A percentile compares a stretch with the other conserved stretches of the same genome.
phyloP scores from a whole-genome alignment of 2,888 invertebrate genomes.

The Argyresthia goedartella region DNA sequence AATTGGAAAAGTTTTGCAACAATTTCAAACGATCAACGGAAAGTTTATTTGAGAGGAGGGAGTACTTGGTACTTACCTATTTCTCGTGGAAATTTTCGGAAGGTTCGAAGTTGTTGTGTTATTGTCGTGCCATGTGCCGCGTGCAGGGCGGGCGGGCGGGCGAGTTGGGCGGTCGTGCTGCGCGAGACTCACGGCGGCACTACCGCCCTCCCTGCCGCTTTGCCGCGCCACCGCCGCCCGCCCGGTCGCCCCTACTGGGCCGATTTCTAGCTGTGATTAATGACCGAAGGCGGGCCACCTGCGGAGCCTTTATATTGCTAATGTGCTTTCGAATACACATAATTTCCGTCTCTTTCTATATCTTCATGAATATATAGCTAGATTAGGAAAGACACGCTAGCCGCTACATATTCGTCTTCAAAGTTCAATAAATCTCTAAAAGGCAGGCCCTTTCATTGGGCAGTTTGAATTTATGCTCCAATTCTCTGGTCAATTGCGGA shows the following conservation, averaged over 20 bases:
- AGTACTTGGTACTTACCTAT: no score
- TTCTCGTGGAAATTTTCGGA: no score
- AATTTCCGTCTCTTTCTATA: slow-evolving; percentile 18
- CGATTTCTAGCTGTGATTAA: slow-evolving; percentile 59
- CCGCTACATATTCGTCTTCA: no score
- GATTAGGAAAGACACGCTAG: no score
- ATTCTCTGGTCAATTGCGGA: background rate
- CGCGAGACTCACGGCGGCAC: slow-evolving; percentile 48
- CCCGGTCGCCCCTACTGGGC: slow-evolving; percentile 17
- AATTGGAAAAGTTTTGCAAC: background rate
- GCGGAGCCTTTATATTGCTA: slow-evolving; percentile 59
- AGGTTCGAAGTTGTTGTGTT: no score
- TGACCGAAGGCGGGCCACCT: slow-evolving; percentile 50
- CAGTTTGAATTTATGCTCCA: slow-evolving; percentile 3
- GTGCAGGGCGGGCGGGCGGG: slow-evolving; percentile 10
- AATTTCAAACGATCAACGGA: no score
- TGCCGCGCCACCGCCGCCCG: slow-evolving; percentile 51
- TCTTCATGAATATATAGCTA: no score
- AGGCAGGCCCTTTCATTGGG: background rate
- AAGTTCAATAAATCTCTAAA: no score
- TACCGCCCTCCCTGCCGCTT: slow-evolving; percentile 49
- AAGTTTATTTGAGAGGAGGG: background rate
- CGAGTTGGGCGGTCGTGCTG: slow-evolving; percentile 42
- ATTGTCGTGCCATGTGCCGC: background rate
- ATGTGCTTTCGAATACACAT: slow-evolving; percentile 40